Evolutionary conservation across 2,113 vertebrate genomes (phyloP).

Genomic region (Saccopteryx leptura): DNA sequence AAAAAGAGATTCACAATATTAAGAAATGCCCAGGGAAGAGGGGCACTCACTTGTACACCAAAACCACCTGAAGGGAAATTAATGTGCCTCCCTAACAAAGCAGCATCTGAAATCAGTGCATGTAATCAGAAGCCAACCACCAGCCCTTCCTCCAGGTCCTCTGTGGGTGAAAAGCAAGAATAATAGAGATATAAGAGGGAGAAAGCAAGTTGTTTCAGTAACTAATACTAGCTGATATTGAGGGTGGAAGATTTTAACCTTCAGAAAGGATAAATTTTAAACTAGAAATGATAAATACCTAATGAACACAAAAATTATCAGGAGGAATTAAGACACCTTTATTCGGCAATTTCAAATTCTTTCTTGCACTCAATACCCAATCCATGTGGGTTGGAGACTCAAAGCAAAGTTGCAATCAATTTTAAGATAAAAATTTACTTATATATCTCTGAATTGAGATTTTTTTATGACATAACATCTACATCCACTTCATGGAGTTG

Average conservation of each 20-base stretch:
- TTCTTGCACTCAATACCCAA: neutral
- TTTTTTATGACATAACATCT: neutral
- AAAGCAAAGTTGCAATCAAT: neutral
- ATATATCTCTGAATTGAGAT: constrained; percentile 3
- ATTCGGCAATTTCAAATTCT: constrained; percentile 24
- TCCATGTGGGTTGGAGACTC: neutral
- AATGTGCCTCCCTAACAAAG: neutral
- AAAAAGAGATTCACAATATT: neutral
- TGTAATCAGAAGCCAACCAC: neutral
- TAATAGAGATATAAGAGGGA: neutral
- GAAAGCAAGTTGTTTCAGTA: neutral
- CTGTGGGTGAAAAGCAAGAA: neutral
- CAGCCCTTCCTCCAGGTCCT: neutral
- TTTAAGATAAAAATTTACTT: constrained; percentile 36
- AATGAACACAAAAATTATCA: neutral
- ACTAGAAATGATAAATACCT: neutral
- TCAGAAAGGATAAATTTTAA: constrained; percentile 6
- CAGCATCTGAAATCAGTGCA: neutral
- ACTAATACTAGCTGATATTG: neutral
- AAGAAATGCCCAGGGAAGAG: neutral
- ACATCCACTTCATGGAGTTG: neutral
- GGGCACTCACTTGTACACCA: neutral
- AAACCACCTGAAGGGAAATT: neutral
- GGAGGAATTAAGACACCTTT: neutral
- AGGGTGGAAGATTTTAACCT: neutral